Percentiles rank a stretch among this genome's conserved stretches.
Evolutionary conservation across 2,888 invertebrate genomes (phyloP).

Genomic region (Drosophila quasianomalipes): DNA sequence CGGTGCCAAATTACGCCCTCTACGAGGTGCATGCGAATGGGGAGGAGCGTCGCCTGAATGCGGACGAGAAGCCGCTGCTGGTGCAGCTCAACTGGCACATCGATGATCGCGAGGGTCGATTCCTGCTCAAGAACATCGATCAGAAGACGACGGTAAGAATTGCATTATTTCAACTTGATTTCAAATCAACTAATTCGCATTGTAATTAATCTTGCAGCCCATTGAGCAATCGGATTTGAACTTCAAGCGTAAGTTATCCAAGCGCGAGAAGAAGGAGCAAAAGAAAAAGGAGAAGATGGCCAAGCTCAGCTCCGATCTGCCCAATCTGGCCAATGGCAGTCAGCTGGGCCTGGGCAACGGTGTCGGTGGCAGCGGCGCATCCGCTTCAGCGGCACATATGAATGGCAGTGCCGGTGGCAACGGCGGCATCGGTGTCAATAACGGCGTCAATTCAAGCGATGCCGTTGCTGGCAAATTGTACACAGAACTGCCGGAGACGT

Average conservation of each 20-base stretch:
- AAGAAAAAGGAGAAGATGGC: constrained; percentile 97
- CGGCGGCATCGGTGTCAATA: constrained; percentile 40
- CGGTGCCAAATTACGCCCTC: constrained; percentile 90
- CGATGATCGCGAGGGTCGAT: constrained; percentile 98
- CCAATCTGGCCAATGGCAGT: constrained; percentile 62
- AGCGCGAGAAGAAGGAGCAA: constrained; percentile 98
- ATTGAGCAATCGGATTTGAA: constrained; percentile 91
- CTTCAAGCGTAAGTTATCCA: constrained; percentile 97
- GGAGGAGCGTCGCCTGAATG: constrained; percentile 95
- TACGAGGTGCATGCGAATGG: constrained; percentile 91
- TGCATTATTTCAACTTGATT: background rate
- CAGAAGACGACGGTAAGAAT: constrained; percentile 88
- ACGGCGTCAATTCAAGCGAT: constrained; percentile 85
- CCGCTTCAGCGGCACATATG: constrained; percentile 56
- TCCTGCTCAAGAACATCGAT: constrained; percentile 95
- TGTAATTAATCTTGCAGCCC: constrained; percentile 85
- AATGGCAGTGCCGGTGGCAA: constrained; percentile 85
- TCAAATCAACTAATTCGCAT: background rate
- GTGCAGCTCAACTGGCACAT: constrained; percentile 99
- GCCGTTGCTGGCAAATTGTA: constrained; percentile 95
- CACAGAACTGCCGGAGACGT: constrained; percentile 98
- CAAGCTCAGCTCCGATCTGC: constrained; percentile 89
- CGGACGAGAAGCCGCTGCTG: constrained; percentile 97
- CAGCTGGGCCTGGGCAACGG: constrained; percentile 63
- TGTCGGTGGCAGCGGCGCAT: constrained; percentile 19